phyloP scores from a whole-genome alignment of 2,797 vertebrate genomes.

The Cyclura pinguis region DNA sequence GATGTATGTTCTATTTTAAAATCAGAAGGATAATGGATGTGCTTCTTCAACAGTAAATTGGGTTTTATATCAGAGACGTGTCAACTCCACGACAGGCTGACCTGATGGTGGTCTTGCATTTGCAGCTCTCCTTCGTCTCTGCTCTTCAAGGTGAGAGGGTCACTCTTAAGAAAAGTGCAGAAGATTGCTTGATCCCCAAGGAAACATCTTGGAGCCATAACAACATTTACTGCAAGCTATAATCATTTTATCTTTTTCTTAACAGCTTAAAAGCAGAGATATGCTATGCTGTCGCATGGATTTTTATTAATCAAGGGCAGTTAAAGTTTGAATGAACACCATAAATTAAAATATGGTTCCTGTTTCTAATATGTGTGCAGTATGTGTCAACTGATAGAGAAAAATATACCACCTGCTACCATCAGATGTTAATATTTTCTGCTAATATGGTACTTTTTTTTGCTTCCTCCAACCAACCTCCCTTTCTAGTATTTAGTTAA shows the following conservation, averaged over 20 bases:
- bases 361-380: slow-evolving; percentile 53
- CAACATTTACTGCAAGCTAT: slow-evolving; percentile 75
- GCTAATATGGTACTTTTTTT: neutral
- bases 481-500: slow-evolving; percentile 30
- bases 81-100: slow-evolving; percentile 76
- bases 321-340: slow-evolving; percentile 71
- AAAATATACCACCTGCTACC: slow-evolving; percentile 46
- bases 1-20: slow-evolving; percentile 84
- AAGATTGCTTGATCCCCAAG: slow-evolving; percentile 73
- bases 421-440: slow-evolving; percentile 35
- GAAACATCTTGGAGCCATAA: slow-evolving; percentile 73
- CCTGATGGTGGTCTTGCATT: slow-evolving; percentile 75
- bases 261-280: slow-evolving; percentile 75
- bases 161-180: slow-evolving; percentile 70
- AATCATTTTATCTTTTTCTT: slow-evolving; percentile 76
- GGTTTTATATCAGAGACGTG: slow-evolving; percentile 84
- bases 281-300: slow-evolving; percentile 68
- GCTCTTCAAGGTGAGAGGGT: slow-evolving; percentile 82
- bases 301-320: slow-evolving; percentile 78
- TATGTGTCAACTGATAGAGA: slow-evolving; percentile 54
- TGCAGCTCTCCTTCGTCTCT: slow-evolving; percentile 71
- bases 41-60: slow-evolving; percentile 85
- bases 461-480: neutral
- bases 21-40: slow-evolving; percentile 85
- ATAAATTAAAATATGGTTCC: slow-evolving; percentile 69